Evolutionary conservation across 2,797 vertebrate species (phyloP).

Genomic region (Heliangelus exortis): DNA sequence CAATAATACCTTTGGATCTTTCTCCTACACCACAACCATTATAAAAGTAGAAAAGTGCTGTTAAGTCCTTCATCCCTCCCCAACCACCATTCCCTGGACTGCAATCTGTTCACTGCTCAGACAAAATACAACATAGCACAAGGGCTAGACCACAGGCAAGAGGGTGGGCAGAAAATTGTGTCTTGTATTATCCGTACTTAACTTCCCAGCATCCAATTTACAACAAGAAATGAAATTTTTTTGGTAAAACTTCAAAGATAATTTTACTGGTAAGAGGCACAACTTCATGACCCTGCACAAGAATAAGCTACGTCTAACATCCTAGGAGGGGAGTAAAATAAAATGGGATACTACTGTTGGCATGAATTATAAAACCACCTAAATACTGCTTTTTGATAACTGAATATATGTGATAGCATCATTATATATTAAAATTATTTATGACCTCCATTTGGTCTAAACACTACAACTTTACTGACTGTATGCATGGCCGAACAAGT

Average conservation of each 20-base stretch:
- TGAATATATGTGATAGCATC: not conserved
- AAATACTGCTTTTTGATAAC: conserved; percentile 18
- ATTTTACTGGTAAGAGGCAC: not conserved
- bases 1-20: not conserved
- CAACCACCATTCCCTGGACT: not conserved
- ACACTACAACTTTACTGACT: not conserved
- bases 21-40: not conserved
- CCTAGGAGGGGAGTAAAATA: not conserved
- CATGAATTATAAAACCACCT: conserved; percentile 36
- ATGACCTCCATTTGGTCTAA: conserved; percentile 19
- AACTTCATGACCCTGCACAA: not conserved
- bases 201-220: not conserved
- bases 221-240: not conserved
- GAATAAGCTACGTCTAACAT: not conserved
- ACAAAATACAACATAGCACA: not conserved
- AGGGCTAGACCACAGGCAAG: not conserved
- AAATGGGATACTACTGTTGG: not conserved
- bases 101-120: not conserved
- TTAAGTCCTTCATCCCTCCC: not conserved
- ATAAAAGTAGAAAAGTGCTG: not conserved
- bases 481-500: not conserved
- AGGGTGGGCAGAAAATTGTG: not conserved
- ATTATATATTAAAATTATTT: conserved; percentile 41
- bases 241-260: not conserved
- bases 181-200: not conserved